phyloP scores from a whole-genome alignment of 2,888 invertebrate species.

The Smittia sp. region DNA sequence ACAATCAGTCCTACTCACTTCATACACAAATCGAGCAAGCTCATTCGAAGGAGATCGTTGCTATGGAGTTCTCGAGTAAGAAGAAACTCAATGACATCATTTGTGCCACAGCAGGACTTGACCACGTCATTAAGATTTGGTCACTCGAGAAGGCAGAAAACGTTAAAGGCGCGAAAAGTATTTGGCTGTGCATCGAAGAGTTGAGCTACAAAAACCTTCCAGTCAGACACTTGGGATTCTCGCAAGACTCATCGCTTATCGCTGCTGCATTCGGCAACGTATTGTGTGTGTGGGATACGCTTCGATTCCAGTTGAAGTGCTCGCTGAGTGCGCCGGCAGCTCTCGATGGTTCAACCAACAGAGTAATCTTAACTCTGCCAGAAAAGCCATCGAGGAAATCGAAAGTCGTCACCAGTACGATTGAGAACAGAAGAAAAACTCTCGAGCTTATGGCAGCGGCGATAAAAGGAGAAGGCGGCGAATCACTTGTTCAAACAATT shows the following conservation, averaged over 20 bases:
- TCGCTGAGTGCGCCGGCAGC: slow-evolving; percentile 53
- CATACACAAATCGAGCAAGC: slow-evolving; percentile 73
- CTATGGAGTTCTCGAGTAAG: slow-evolving; percentile 59
- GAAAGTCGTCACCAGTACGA: slow-evolving; percentile 42
- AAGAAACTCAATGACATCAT: slow-evolving; percentile 55
- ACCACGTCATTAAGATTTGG: slow-evolving; percentile 72
- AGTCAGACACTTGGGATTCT: slow-evolving; percentile 62
- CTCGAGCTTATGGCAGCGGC: slow-evolving; percentile 47
- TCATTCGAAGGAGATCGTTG: slow-evolving; percentile 61
- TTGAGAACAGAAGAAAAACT: slow-evolving; percentile 47
- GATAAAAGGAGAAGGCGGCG: slow-evolving; percentile 43
- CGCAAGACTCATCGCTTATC: slow-evolving; percentile 72
- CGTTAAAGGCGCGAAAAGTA: slow-evolving; percentile 55
- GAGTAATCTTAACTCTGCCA: slow-evolving; percentile 47
- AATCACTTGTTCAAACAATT: slow-evolving; percentile 8
- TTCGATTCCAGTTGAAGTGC: slow-evolving; percentile 59
- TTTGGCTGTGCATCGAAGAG: slow-evolving; percentile 65
- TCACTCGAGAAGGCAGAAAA: slow-evolving; percentile 58
- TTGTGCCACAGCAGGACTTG: slow-evolving; percentile 66
- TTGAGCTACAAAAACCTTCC: slow-evolving; percentile 62
- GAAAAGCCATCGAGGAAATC: not conserved
- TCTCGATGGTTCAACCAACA: slow-evolving; percentile 49
- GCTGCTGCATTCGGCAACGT: slow-evolving; percentile 66
- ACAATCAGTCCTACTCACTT: slow-evolving; percentile 63
- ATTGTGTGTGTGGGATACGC: slow-evolving; percentile 68